Percentiles rank a stretch among this genome's conserved stretches.
Conservation (phyloP, 1,140 invertebrate genomes). For the Pseudomyrmex pallidus region DNA sequence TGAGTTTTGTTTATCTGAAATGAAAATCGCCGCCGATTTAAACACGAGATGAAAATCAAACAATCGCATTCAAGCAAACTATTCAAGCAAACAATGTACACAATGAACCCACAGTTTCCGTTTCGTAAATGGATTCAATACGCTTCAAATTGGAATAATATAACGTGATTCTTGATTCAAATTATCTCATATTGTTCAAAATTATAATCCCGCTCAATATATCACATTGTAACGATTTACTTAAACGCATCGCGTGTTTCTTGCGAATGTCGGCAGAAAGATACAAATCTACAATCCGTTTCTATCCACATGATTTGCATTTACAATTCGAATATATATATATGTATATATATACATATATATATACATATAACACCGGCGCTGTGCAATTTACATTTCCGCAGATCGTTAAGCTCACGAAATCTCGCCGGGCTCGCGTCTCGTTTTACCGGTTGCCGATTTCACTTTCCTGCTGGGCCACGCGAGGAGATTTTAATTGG, state of each 20-base stretch:
- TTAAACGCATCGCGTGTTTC: not conserved
- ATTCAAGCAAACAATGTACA: constrained; percentile 4
- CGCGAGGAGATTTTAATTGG: constrained; percentile 43
- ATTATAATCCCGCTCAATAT: not conserved
- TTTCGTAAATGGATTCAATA: constrained; percentile 31
- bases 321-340: constrained; percentile 27
- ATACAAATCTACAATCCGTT: constrained; percentile 12
- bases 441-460: constrained; percentile 10
- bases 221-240: constrained; percentile 15
- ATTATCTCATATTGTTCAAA: constrained; percentile 36
- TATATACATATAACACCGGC: too few species aligned
- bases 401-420: constrained; percentile 50
- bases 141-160: not conserved
- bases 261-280: not conserved
- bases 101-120: not conserved
- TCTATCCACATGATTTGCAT: constrained; percentile 46
- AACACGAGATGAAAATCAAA: constrained; percentile 57
- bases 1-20: constrained; percentile 58
- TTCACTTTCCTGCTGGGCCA: constrained; percentile 4
- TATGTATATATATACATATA: too few species aligned
- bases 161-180: constrained; percentile 9
- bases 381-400: constrained; percentile 44
- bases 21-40: constrained; percentile 55
- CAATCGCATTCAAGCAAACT: constrained; percentile 24
- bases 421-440: constrained; percentile 9